Evolutionary conservation across 1,140 invertebrate genomes (phyloP).

Genomic region (Diorhabda sublineata): DNA sequence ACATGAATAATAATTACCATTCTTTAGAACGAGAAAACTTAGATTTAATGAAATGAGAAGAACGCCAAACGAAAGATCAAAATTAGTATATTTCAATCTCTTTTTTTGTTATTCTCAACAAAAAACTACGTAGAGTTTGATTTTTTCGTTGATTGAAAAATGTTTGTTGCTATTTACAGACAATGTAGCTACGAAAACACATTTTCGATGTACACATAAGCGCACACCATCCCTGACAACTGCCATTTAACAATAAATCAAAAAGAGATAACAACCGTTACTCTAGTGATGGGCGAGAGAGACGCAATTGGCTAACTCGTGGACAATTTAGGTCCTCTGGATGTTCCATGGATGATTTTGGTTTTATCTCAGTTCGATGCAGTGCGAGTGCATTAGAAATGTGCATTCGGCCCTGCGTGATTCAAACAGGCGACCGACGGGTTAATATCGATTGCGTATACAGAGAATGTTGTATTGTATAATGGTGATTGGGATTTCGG

Average conservation of each 20-base stretch:
- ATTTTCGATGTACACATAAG: neutral
- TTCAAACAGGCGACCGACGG: conserved; percentile 18
- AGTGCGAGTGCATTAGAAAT: conserved; percentile 28
- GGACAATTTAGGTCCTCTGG: conserved; percentile 8
- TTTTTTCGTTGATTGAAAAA: too few species aligned
- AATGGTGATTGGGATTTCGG: conserved; percentile 18
- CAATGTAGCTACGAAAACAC: neutral
- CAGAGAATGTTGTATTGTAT: conserved; percentile 17
- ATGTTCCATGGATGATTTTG: conserved; percentile 10
- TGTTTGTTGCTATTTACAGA: too few species aligned
- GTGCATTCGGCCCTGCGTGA: conserved; percentile 20
- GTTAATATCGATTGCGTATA: conserved; percentile 22
- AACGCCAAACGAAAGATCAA: too few species aligned
- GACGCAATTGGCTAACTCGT: neutral
- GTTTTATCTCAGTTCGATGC: conserved; percentile 21
- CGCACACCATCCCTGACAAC: neutral
- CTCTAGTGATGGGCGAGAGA: neutral
- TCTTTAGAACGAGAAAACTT: too few species aligned
- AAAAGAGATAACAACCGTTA: neutral
- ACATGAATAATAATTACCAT: too few species aligned
- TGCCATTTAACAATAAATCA: neutral
- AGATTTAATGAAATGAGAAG: too few species aligned
- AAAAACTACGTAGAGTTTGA: too few species aligned
- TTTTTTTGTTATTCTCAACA: too few species aligned
- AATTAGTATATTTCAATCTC: too few species aligned